Evolutionary conservation across 1,140 invertebrate species (phyloP), one percentile per base, ranked within the genome.

Genomic region (Cotesia chilonis): DNA sequence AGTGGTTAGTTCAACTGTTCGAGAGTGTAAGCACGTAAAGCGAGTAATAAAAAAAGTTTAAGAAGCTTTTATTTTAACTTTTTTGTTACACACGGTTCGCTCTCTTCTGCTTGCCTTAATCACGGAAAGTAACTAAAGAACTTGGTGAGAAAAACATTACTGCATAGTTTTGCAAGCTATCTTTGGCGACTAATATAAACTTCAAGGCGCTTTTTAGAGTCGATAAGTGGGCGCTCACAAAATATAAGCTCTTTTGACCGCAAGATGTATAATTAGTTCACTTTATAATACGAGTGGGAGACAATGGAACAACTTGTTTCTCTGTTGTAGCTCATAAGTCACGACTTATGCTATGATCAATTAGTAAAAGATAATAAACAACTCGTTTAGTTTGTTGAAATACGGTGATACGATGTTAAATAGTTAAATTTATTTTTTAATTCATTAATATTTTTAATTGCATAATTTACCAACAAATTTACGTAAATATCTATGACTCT

Each of bases 141-240:
- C 12, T 14, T n/a, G 12, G 5, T 65, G 35, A 65, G 17, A 14
- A 65, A 65, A 69, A 80, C 76, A 75, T 75, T 61, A 84, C 83
- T 84, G 80, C 36, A 37, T 74, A 63, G 17, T 36, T 76, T 14
- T 36, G 35, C 79, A 78, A 83, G 76, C 75, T 75, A 79, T 80
- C 76, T 82, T 80, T 76, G 80, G 52, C 75, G 82, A 82, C 83
- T 83, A 85, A 85, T 86, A 85, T 85, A 84, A 85, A 83, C 81
- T 77, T 68, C 71, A 72, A 72, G 71, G 71, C 57, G 36, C 12
- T 52, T 20, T 71, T 79, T 76, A 74, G 78, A 79, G 78, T 76
- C 78, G n/a, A n/a, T 78, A 72, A 72, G 77, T 78, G 76, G 63
- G 68, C 69, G 66, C 77, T 69, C 76, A 47, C 41, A 47, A 47